Base-by-base conservation (phyloP, 2,888 invertebrate species). In the Dicyrtomina minuta region DNA sequence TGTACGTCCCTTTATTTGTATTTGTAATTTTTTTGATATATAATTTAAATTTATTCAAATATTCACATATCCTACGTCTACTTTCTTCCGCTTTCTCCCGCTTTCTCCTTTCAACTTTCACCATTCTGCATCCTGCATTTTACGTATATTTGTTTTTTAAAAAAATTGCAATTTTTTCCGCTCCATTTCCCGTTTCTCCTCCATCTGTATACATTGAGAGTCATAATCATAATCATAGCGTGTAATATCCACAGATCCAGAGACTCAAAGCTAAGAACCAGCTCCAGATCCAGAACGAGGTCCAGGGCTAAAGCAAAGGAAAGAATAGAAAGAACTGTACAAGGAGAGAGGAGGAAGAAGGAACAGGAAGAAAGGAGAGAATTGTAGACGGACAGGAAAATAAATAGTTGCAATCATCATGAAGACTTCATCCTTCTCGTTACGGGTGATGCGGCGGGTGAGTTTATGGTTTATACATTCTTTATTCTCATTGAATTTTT, bases 351-450 rank as follows among this genome's bases (percentile, higher is more conserved):
- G 13, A 43, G 13, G 43, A 43, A 15, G 13, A 15, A 43, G 43
- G 13, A 43, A 43, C 10, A 43, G 43, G 13, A 15, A 43, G 43
- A 43, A 55, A 20, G 17, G 55, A 55, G 22, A 15, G 10, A 55
- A 22, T 43, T 43, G 10, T 13, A 15, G 43, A 43, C n/a, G n/a
- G n/a, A n/a, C n/a, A n/a, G n/a, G n/a, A 26, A 55, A 17, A 55
- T 55, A 22, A 55, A 56, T 27, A 46, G n/a, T 17, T 15, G 55
- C 15, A 13, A 27, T 39, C 61, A 46, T 24, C 44, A 61, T 61
- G 61, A 61, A 61, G 61, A 61, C 61, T 12, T 61, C 61, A 61
- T 61, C 61, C 26, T 61, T 61, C 61, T 61, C 61, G 10, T n/a
- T 61, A 12, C 61, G 61, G 15, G 61, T 61, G 17, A 61, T 61